Evolutionary conservation across 1,140 invertebrate genomes (phyloP).

Genomic region (Zaprionus tsacasi): DNA sequence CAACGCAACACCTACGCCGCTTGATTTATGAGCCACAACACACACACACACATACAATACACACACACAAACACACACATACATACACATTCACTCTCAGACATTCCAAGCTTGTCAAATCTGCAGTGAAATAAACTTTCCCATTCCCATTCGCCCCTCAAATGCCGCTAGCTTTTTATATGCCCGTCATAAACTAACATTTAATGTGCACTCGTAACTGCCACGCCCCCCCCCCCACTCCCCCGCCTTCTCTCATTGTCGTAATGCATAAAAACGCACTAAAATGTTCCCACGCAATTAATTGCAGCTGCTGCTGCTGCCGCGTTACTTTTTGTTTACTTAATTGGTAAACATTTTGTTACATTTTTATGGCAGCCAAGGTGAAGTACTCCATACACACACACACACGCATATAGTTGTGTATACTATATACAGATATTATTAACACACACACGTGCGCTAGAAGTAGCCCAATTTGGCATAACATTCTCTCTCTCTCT

Average conservation of each 20-base stretch:
- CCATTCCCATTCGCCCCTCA: background rate
- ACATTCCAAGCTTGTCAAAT: conserved; percentile 46
- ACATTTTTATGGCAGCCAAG: conserved; percentile 74
- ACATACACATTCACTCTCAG: background rate
- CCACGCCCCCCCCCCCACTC: conserved; percentile 2
- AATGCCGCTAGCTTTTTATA: conserved; percentile 51
- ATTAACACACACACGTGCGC: conserved; percentile 24
- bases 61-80: background rate
- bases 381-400: conserved; percentile 55
- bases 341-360: conserved; percentile 83
- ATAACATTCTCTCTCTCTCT: conserved; percentile 71
- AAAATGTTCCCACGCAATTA: conserved; percentile 80
- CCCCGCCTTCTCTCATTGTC: conserved; percentile 37
- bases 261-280: conserved; percentile 82
- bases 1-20: conserved; percentile 61
- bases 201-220: conserved; percentile 56
- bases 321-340: conserved; percentile 67
- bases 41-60: conserved; percentile 25
- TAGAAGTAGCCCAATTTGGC: conserved; percentile 57
- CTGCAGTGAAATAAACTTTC: conserved; percentile 60
- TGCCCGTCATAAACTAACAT: conserved; percentile 62
- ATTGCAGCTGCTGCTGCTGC: conserved; percentile 54
- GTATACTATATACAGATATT: conserved; percentile 7
- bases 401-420: conserved; percentile 19
- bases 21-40: conserved; percentile 66